Conservation (phyloP, 2,113 vertebrate species). For the Columba livia region DNA sequence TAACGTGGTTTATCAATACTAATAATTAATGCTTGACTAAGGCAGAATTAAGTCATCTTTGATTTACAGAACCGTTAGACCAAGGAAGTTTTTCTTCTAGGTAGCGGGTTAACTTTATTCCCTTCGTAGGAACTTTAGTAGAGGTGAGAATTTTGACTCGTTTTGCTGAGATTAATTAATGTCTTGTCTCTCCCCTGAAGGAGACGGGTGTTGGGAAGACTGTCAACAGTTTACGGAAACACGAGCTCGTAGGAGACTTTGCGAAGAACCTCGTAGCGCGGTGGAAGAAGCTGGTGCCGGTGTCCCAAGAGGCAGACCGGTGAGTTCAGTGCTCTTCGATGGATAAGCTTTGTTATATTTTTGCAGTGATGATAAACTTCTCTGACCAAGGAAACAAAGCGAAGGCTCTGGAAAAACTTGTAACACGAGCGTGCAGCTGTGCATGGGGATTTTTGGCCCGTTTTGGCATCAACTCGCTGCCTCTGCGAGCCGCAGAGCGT, state of each 20-base stretch:
- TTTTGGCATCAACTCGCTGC: background rate
- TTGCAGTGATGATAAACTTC: background rate
- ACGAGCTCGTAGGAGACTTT: constrained; percentile 84
- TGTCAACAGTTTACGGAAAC: constrained; percentile 95
- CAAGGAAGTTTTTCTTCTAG: background rate
- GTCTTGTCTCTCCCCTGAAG: constrained; percentile 70
- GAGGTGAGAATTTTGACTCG: background rate
- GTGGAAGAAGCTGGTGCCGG: constrained; percentile 95
- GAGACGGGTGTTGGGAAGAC: constrained; percentile 95
- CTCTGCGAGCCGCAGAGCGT: background rate
- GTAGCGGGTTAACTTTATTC: background rate
- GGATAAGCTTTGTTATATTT: background rate
- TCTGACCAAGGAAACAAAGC: background rate
- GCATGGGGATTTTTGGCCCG: background rate
- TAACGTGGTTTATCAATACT: background rate
- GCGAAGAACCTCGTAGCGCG: constrained; percentile 90
- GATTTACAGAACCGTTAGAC: background rate
- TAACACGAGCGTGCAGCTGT: background rate
- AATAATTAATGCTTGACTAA: background rate
- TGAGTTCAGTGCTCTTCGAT: constrained; percentile 13
- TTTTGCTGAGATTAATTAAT: background rate
- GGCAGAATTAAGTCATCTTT: background rate
- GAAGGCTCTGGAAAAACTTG: background rate
- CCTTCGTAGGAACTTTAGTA: background rate
- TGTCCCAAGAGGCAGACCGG: constrained; percentile 86